A percentile compares a stretch with the other conserved stretches of the same genome.
phyloP scores from a whole-genome alignment of 2,888 invertebrate genomes.

The Apamea crenata region DNA sequence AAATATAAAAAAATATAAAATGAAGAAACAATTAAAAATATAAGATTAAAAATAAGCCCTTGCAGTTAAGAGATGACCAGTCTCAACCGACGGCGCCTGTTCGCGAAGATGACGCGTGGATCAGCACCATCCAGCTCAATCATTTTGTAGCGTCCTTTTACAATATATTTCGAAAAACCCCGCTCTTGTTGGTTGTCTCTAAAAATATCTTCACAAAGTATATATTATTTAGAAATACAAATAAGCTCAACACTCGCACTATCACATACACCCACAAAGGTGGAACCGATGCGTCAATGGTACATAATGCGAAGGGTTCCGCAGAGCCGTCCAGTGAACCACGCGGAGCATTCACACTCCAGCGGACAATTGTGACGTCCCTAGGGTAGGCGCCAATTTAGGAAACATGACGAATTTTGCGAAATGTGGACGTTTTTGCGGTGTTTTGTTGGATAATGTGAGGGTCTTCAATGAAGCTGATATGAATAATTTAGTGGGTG shows the following conservation, averaged over 20 bases:
- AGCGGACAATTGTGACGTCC: slow-evolving; percentile 42
- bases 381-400: slow-evolving; percentile 40
- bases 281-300: slow-evolving; percentile 46
- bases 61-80: no score
- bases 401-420: slow-evolving; percentile 25
- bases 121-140: no score
- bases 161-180: not conserved
- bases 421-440: slow-evolving; percentile 18
- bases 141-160: no score
- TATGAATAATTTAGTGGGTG: not conserved
- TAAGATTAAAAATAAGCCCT: no score
- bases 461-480: not conserved
- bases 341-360: slow-evolving; percentile 63
- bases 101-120: no score
- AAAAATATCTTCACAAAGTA: not conserved
- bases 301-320: slow-evolving; percentile 50
- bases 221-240: slow-evolving; percentile 1
- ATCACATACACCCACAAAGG: slow-evolving; percentile 27
- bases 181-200: not conserved
- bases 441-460: slow-evolving; percentile 1
- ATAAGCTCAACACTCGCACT: slow-evolving; percentile 1
- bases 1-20: no score
- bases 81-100: no score
- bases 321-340: slow-evolving; percentile 41
- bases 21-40: no score